Percentiles rank a stretch among this genome's conserved stretches.
Evolutionary conservation across 2,113 vertebrate genomes (phyloP).

Genomic region (rat (Rattus norvegicus)): DNA sequence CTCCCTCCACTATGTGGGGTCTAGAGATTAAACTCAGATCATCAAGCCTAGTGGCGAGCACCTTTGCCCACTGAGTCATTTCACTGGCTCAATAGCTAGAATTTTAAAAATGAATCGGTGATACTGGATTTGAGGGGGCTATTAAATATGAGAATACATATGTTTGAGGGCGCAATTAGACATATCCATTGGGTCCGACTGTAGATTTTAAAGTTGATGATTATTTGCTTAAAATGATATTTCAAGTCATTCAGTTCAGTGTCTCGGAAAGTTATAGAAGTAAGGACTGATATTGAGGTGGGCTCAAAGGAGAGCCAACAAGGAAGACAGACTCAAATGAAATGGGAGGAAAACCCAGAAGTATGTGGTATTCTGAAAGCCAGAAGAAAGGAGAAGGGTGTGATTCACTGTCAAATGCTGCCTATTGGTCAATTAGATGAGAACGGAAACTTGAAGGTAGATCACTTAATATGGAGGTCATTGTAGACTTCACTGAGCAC

Average conservation of each 20-base stretch:
- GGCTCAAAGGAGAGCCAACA: not conserved
- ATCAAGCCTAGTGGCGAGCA: not conserved
- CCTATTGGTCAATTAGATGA: not conserved
- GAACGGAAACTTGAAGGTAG: not conserved
- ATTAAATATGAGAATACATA: not conserved
- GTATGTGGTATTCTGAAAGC: not conserved
- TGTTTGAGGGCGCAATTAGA: not conserved
- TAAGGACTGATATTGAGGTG: not conserved
- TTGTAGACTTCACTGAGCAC: not conserved
- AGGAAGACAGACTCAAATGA: not conserved
- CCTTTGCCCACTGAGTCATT: not conserved
- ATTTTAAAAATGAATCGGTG: not conserved
- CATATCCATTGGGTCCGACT: not conserved
- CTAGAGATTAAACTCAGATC: not conserved
- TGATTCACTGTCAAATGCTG: not conserved
- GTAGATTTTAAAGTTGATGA: not conserved
- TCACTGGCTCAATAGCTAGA: not conserved
- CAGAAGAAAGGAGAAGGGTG: not conserved
- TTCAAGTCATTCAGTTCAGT: not conserved
- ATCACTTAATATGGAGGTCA: not conserved
- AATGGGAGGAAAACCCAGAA: not conserved
- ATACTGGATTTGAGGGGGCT: not conserved
- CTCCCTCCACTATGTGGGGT: not conserved
- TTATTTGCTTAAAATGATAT: not conserved
- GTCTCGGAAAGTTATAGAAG: slow-evolving; percentile 14